Percentiles rank a stretch among this genome's conserved stretches.
Conservation (phyloP, 2,797 vertebrate genomes). For the Neostethus bicornis region DNA sequence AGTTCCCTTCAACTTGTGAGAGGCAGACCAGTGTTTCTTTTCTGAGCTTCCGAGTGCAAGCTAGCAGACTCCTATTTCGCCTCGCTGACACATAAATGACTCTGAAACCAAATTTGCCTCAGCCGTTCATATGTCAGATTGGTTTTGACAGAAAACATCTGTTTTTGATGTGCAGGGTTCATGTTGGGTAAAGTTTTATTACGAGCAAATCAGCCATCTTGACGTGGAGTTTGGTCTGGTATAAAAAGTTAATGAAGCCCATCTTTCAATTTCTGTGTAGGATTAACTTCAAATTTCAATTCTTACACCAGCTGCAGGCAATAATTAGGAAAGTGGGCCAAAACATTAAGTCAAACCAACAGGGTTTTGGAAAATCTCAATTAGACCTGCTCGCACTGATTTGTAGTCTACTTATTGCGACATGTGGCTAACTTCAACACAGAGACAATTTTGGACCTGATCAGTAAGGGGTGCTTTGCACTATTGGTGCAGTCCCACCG, state of each 20-base stretch:
- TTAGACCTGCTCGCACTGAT: no score
- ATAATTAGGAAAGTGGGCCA: neutral
- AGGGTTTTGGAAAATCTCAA: no score
- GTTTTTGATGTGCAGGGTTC: neutral
- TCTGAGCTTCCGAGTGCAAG: slow-evolving; percentile 1
- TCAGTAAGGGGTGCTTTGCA: no score
- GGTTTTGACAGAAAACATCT: neutral
- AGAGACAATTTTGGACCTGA: no score
- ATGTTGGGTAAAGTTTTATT: neutral
- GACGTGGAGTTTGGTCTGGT: no score
- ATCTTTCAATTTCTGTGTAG: no score
- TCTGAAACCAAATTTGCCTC: neutral
- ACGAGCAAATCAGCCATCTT: neutral
- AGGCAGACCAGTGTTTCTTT: slow-evolving; percentile 27
- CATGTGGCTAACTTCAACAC: no score
- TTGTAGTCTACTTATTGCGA: no score
- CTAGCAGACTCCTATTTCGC: slow-evolving; percentile 8
- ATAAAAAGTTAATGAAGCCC: no score
- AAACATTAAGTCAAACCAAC: neutral
- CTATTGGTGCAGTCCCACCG: no score
- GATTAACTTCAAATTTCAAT: neutral
- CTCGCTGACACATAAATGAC: neutral
- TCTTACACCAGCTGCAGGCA: neutral
- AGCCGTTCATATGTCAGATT: neutral
- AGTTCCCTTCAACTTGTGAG: slow-evolving; percentile 37